Base-by-base conservation (phyloP, 2,113 vertebrate genomes). In the Brachyhypopomus occidentalis region DNA sequence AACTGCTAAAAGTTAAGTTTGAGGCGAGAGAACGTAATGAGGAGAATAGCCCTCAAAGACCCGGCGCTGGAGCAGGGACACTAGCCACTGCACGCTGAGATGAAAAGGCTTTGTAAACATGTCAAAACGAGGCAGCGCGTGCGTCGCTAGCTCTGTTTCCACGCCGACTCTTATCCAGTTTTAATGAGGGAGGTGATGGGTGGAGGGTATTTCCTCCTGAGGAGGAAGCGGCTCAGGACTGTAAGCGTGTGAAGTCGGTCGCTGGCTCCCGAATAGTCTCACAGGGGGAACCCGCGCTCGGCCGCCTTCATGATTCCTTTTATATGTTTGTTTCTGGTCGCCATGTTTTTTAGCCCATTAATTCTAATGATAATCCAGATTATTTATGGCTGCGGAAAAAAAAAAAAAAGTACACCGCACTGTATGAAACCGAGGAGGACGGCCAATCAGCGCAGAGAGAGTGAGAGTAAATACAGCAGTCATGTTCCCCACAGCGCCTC, bases 111-210 rank as follows among this genome's bases (percentile, higher is more conserved):
- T 56, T 30, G 23, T 73, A 73, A 73, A 64, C 55, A 27, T 71
- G 70, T 74, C 60, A 81, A 6, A 75, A 38, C 4, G 30, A 58
- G 45, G 60, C 38, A 27, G 45, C 2, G 8, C 2, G 48, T 12
- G 14, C 75, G 30, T 48, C 14, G 41, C 69, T 8, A 41, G 69
- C 27, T 60, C 52, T 34, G 45, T 16, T n/a, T 36, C 41, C 75
- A 52, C 34, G 11, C 56, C 20, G 11, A 67, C 62, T 75, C 72
- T 55, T 16, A 41, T 34, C 52, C 63, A 8, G 52, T 52, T 75
- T 75, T 81, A 81, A 81, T 81, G 79, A 81, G 79, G 12, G 30
- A 66, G 30, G 34, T 58, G 79, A 69, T 45, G 36, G 8, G 66
- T 41, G 52, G 59, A 75, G 52, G 63, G 14, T 56, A 27, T 30